A percentile compares a stretch with the other conserved stretches of the same genome.
phyloP scores from a whole-genome alignment of 2,797 vertebrate genomes.

The Halcyon smyrnensis region DNA sequence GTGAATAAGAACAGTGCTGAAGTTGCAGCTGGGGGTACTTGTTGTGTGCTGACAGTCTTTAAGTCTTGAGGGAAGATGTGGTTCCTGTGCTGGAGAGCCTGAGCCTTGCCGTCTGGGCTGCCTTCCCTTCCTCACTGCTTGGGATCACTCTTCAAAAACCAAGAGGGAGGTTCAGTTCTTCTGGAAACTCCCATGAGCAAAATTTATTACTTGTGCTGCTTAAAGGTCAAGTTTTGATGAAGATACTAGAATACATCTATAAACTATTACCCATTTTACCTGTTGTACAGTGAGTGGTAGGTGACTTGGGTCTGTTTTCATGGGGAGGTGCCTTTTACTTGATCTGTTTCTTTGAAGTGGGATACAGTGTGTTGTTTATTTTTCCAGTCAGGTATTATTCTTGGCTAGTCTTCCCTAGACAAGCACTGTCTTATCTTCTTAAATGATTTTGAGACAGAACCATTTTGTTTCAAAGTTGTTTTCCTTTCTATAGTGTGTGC shows the following conservation, averaged over 20 bases:
- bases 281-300: neutral
- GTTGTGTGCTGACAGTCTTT: too few relatives aligned
- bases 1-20: neutral
- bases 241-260: neutral
- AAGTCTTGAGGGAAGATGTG: accelerated
- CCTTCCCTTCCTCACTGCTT: neutral
- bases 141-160: too few relatives aligned
- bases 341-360: neutral
- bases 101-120: neutral
- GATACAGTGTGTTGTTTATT: neutral
- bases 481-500: neutral
- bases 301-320: neutral
- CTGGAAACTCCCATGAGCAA: neutral
- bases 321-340: neutral
- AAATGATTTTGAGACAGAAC: neutral
- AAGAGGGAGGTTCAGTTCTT: neutral
- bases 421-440: neutral
- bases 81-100: neutral
- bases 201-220: neutral
- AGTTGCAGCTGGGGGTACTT: neutral
- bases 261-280: neutral
- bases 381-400: neutral
- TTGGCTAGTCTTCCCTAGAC: neutral
- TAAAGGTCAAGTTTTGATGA: neutral
- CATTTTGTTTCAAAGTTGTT: neutral